Evolutionary conservation across 1,140 invertebrate genomes (phyloP).

Genomic region (Dendroctonus ponderosae): DNA sequence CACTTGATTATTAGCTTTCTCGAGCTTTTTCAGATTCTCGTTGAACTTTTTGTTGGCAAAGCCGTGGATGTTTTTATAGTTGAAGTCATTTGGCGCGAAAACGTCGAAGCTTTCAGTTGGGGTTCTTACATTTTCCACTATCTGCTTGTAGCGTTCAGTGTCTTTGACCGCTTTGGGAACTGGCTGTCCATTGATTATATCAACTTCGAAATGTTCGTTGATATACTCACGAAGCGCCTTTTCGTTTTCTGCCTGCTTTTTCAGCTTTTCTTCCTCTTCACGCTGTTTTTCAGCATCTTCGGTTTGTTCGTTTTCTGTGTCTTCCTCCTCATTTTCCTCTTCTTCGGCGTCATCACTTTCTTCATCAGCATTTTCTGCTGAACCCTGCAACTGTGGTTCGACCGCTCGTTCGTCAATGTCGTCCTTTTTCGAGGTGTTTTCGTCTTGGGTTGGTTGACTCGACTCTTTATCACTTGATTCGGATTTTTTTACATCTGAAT

Average conservation of each 20-base stretch:
- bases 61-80: background rate
- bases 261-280: slow-evolving; percentile 16
- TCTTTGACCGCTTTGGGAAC: slow-evolving; percentile 28
- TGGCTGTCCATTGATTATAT: slow-evolving; percentile 16
- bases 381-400: slow-evolving; percentile 7
- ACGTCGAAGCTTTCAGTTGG: slow-evolving; percentile 1
- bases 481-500: slow-evolving; percentile 6
- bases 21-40: slow-evolving; percentile 19
- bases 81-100: slow-evolving; percentile 1
- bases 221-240: slow-evolving; percentile 28
- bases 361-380: slow-evolving; percentile 37
- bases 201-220: slow-evolving; percentile 28
- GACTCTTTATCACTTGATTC: slow-evolving; percentile 29
- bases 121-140: slow-evolving; percentile 22
- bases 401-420: background rate
- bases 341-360: slow-evolving; percentile 2
- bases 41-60: slow-evolving; percentile 16
- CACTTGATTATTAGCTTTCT: slow-evolving; percentile 21
- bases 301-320: background rate
- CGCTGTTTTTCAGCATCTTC: background rate
- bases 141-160: slow-evolving; percentile 18
- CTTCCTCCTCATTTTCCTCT: slow-evolving; percentile 3
- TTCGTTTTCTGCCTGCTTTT: slow-evolving; percentile 29
- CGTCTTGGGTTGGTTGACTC: no score
- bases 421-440: slow-evolving; percentile 30